Conservation (phyloP, 92 coral and sea anemone species). For the Palythoa caribaeorum region DNA sequence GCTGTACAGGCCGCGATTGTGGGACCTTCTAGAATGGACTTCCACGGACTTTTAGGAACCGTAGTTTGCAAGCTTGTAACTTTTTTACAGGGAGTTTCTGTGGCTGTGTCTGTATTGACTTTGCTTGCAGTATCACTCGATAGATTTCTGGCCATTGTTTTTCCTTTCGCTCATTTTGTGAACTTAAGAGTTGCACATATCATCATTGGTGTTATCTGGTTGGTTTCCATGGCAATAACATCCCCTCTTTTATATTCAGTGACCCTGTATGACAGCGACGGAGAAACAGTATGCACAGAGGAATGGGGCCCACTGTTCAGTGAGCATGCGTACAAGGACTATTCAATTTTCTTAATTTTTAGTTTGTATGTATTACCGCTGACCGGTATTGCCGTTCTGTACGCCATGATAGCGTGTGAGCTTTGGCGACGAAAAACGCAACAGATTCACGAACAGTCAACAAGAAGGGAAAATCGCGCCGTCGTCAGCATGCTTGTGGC, state of each 20-base stretch:
- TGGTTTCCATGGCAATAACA: slow-evolving; percentile 43
- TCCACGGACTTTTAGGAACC: slow-evolving; percentile 24
- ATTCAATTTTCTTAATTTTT: slow-evolving; percentile 6
- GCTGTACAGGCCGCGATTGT: slow-evolving; percentile 20
- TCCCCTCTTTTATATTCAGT: slow-evolving; percentile 39
- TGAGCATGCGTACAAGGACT: slow-evolving; percentile 21
- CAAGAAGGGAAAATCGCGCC: slow-evolving; percentile 32
- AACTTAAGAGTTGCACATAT: slow-evolving; percentile 30
- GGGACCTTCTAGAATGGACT: slow-evolving; percentile 36
- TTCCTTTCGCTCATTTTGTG: slow-evolving; percentile 35
- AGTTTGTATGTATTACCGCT: slow-evolving; percentile 35
- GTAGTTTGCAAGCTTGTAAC: slow-evolving; percentile 43
- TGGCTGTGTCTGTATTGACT: slow-evolving; percentile 29
- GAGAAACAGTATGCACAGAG: slow-evolving; percentile 7
- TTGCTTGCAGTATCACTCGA: slow-evolving; percentile 31
- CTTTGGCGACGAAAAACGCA: slow-evolving; percentile 28
- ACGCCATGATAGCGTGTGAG: slow-evolving; percentile 14
- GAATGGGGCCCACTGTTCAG: slow-evolving; percentile 34
- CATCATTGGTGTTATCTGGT: slow-evolving; percentile 18
- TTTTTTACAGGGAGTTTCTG: slow-evolving; percentile 39
- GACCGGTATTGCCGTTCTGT: slow-evolving; percentile 28
- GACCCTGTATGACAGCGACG: slow-evolving; percentile 25
- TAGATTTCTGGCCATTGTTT: slow-evolving; percentile 31
- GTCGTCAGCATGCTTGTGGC: slow-evolving; percentile 35
- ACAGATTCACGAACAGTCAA: slow-evolving; percentile 1